Conservation (phyloP, 1,140 invertebrate genomes). For the Tenebrio molitor region DNA sequence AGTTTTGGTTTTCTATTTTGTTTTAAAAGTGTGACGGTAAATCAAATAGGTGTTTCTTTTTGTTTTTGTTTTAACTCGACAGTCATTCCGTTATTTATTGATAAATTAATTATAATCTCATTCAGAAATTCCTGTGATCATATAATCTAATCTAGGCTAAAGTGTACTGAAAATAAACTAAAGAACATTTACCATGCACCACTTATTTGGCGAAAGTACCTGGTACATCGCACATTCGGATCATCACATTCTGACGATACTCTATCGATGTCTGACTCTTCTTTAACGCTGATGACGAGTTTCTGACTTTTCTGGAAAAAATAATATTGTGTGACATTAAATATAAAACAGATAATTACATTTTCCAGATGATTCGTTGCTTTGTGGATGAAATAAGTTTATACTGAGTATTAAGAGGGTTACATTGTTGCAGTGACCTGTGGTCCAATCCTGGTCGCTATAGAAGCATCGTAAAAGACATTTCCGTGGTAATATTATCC, state of each 20-base stretch:
- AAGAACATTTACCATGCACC: constrained; percentile 56
- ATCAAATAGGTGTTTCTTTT: no score
- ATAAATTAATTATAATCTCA: no score
- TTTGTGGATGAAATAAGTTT: constrained; percentile 1
- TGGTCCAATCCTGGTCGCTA: constrained; percentile 21
- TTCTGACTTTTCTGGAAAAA: constrained; percentile 64
- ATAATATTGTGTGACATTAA: background rate
- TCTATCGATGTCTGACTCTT: constrained; percentile 65
- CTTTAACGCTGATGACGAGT: constrained; percentile 58
- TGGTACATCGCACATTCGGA: constrained; percentile 57
- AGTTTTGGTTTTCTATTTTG: no score
- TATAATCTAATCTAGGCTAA: no score
- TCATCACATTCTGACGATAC: constrained; percentile 66
- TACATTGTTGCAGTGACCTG: constrained; percentile 15
- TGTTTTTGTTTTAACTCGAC: background rate
- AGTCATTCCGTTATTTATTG: no score
- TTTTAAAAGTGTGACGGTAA: no score
- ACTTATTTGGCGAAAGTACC: constrained; percentile 56
- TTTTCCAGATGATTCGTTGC: background rate
- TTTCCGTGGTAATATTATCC: constrained; percentile 15
- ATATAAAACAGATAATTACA: constrained; percentile 6
- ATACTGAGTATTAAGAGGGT: constrained; percentile 4
- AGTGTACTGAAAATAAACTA: constrained; percentile 35
- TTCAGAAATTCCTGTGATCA: no score
- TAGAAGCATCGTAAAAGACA: constrained; percentile 25